Percentiles rank a stretch among this genome's conserved stretches.
Evolutionary conservation across 2,113 vertebrate species (phyloP).

Genomic region (Crotalus tigris): DNA sequence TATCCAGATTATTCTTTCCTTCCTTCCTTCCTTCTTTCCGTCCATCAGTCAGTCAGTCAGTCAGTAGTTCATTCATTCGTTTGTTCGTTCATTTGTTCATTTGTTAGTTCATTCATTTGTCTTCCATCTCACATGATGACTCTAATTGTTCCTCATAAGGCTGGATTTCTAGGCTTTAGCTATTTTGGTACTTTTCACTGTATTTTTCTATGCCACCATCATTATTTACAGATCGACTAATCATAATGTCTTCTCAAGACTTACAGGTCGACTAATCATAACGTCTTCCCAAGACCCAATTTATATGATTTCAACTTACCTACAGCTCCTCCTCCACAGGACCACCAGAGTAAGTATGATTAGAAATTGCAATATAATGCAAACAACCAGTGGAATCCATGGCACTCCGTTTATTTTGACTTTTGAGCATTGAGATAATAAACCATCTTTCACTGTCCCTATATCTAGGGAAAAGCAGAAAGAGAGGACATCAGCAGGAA

Average conservation of each 20-base stretch:
- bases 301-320: neutral
- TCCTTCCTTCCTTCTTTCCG: too few species aligned
- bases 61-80: neutral
- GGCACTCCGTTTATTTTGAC: neutral
- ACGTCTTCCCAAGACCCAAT: neutral
- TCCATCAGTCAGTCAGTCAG: too few species aligned
- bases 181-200: neutral
- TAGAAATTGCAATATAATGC: neutral
- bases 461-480: neutral
- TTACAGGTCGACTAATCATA: neutral
- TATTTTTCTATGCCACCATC: neutral
- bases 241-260: too few species aligned
- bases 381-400: neutral
- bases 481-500: constrained; percentile 11
- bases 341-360: neutral
- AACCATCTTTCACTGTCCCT: neutral
- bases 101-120: neutral
- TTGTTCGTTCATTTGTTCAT: neutral
- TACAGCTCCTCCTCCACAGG: neutral
- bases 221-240: neutral
- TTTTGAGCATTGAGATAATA: neutral
- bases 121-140: neutral
- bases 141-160: neutral
- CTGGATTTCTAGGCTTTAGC: neutral
- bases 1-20: neutral